Base-by-base conservation (phyloP, 23 tunicate genomes). In the Ascidia mentula region DNA sequence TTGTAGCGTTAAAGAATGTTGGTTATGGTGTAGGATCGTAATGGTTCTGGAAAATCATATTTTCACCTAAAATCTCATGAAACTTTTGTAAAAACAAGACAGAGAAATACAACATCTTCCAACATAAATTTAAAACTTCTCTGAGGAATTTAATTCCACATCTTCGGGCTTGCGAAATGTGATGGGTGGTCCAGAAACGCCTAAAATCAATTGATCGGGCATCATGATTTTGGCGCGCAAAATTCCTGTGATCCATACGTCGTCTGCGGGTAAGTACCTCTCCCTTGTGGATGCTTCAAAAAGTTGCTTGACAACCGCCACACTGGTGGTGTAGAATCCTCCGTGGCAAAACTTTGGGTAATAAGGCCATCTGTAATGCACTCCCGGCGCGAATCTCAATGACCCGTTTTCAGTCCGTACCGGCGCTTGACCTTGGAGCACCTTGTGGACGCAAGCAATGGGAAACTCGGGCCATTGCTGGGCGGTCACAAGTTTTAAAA, bases 171-270 rank as follows among this genome's bases (percentile, higher is more conserved):
- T n/a, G n/a, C n/a, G n/a, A n/a, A n/a, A n/a, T n/a, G n/a, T n/a
- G n/a, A n/a, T n/a, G 15, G 53, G 53, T 3, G 65, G 65, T 9
- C 24, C 13, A 53, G 24, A 28, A 5, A 53, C 65, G n/a, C n/a
- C n/a, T n/a, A n/a, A n/a, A n/a, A n/a, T n/a, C 65, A 53, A 20
- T 20, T 53, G 4, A 9, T 53, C 24, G 1, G 65, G 65, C 65
- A 53, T 53, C 24, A 3, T 28, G 13, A 53, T 53, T 28, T 53
- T 53, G 24, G 24, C 65, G 4, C 65, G 22, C 24, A 53, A 9
- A 53, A 53, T 53, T 18, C 75, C 75, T 34, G 75, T 71, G 24
- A 71, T 53, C 65, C 65, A 53, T 28, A 53, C 65, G 24, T 53
- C 65, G 13, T 53, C 65, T 3, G 24, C 65, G 24, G 28, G 65